Evolutionary conservation across 2,113 vertebrate genomes (phyloP).

Genomic region (Saccopteryx bilineata): DNA sequence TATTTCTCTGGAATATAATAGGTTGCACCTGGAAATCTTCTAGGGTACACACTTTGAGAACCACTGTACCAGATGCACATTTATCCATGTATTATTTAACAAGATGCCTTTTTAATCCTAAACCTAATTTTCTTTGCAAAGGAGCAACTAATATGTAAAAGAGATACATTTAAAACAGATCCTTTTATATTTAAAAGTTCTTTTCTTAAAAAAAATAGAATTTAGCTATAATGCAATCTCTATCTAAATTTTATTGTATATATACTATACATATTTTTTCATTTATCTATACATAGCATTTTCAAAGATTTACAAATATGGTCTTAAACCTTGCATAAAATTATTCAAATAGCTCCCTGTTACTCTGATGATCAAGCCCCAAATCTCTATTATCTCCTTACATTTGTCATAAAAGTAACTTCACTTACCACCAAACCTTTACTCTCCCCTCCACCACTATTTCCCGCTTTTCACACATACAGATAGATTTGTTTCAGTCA

Average conservation of each 20-base stretch:
- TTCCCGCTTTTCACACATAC: background rate
- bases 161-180: conserved; percentile 24
- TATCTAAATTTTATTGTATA: background rate
- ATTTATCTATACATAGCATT: background rate
- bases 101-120: background rate
- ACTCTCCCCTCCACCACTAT: background rate
- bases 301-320: background rate
- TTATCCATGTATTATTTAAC: conserved; percentile 22
- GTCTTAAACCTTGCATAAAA: background rate
- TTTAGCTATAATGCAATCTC: background rate
- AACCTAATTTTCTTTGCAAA: background rate
- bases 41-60: no score
- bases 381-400: background rate
- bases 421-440: background rate
- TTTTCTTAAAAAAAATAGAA: background rate
- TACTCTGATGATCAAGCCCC: background rate
- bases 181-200: background rate
- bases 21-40: no score
- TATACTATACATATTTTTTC: background rate
- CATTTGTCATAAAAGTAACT: background rate
- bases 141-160: background rate
- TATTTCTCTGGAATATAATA: no score
- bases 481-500: background rate
- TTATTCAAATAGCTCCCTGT: background rate
- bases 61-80: background rate